Percentiles rank a stretch among this genome's conserved stretches.
Evolutionary conservation across 2,113 vertebrate genomes (phyloP).

Genomic region (Amblyopsis rosae): DNA sequence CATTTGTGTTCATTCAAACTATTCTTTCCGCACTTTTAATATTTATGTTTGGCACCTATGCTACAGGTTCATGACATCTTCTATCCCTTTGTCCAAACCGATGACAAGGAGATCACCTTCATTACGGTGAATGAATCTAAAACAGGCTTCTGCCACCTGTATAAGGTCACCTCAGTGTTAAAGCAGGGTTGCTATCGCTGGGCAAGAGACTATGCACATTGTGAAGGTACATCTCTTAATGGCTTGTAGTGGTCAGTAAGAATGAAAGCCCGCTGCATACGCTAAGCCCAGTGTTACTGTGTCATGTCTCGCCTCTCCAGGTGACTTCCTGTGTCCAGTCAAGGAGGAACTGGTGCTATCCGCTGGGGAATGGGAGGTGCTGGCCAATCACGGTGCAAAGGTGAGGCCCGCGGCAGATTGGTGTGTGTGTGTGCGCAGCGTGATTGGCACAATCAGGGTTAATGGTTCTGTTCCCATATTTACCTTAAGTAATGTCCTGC

Average conservation of each 20-base stretch:
- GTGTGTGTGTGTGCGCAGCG: too few species aligned
- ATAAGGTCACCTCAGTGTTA: slow-evolving; percentile 85
- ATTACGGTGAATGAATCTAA: slow-evolving; percentile 93
- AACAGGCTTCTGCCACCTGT: slow-evolving; percentile 93
- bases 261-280: too few species aligned
- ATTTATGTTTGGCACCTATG: background rate
- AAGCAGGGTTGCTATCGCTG: slow-evolving; percentile 82
- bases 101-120: slow-evolving; percentile 88
- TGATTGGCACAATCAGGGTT: too few species aligned
- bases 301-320: slow-evolving; percentile 55
- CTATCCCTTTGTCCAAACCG: slow-evolving; percentile 88
- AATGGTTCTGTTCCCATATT: too few species aligned
- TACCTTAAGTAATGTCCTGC: too few species aligned
- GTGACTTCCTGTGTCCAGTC: slow-evolving; percentile 90
- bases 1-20: background rate
- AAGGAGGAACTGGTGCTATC: slow-evolving; percentile 90
- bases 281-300: background rate
- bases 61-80: slow-evolving; percentile 94
- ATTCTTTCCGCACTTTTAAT: background rate
- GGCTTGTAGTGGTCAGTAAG: too few species aligned
- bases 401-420: slow-evolving; percentile 55
- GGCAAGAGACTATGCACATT: slow-evolving; percentile 76
- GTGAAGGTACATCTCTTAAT: slow-evolving; percentile 77
- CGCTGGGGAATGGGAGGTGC: slow-evolving; percentile 93
- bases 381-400: slow-evolving; percentile 93